Evolutionary conservation across 2,113 vertebrate genomes (phyloP), one percentile per base, ranked within the genome.

Genomic region (Sprattus sprattus): DNA sequence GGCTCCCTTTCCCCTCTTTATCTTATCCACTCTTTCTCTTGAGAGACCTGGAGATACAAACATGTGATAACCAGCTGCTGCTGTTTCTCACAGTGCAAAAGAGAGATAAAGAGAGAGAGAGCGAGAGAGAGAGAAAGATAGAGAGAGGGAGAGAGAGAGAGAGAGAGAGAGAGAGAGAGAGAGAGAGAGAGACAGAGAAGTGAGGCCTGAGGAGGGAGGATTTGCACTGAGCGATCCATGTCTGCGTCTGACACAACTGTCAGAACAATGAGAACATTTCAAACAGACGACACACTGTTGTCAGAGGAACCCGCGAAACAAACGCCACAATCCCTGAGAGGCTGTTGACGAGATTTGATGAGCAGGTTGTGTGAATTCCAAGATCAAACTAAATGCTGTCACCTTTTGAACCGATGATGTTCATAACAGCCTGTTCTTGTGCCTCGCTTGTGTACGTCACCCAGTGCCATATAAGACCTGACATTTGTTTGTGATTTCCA

Each of bases 401-500:
- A 78, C 39, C 71, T 78, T 32, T 16, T 78, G 28, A 78, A 39
- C 28, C 71, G 32, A 32, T 15, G 71, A 11, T 16, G 32, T 32
- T 78, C 71, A 78, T 13, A 5, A 11, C 71, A 78, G 16, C 32
- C 4, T 78, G 60, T n/a, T 49, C 13, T 49, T 6, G 54, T 5
- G 64, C 25, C 7, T 15, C 25, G 64, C 11, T 25, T 71, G 64
- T 71, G 71, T 78, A 32, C 28, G 13, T 78, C 28, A 15, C 32
- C 10, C 28, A 78, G 71, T 15, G 83, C 82, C 75, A 83, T n/a
- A 49, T 28, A 52, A 45, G 85, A 86, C 22, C 83, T 54, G 83
- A 67, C 85, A 89, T 85, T 82, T 91, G 91, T 82, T 89, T 88
- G 64, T 83, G 84, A 89, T 90, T 91, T 89, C 71, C 84, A 57